Base-by-base conservation (phyloP, 2,797 vertebrate species). In the Chrysocyon brachyurus region DNA sequence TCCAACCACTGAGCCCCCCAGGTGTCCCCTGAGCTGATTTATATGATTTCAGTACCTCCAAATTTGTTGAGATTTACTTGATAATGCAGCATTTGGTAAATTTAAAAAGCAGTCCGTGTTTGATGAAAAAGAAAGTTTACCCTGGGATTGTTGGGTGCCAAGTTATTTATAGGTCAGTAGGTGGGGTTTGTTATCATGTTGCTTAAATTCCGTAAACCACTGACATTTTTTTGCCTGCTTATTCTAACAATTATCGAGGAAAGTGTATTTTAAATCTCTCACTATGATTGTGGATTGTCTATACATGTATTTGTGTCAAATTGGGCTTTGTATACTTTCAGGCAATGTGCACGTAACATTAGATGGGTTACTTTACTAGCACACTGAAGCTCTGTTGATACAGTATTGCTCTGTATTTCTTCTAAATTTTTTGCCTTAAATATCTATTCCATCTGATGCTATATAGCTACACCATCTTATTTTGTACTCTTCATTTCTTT, bases 261-360 rank as follows among this genome's bases (percentile, higher is more conserved):
- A 84, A 73, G 12, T 56, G 11, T 86, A n/a, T 56, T 66, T 94
- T 56, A 40, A 54, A 68, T 49, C 40, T 75, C 40, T 26, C 14
- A 40, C n/a, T 92, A 2, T 90, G 73, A n/a, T 22, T 81, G 5
- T 66, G 0, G 15, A 68, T 59, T 89, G 56, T 79, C 72, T 52
- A 19, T 40, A 64, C 46, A n/a, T 92, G 16, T 81, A 59, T 66
- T 88, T 94, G 63, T 73, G 26, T 63, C 81, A 87, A 61, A 61
- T 59, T 92, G 90, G 86, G 57, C 6, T 85, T 78, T 79, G 24
- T 61, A 46, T 46, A 31, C 89, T 82, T 95, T 92, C 40, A 90
- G 49, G 16, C 52, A 49, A 6, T 9, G 1, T 75, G 8, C 36
- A 24, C 4, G 4, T 61, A 61, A 75, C 49, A 49, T 61, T 46